Percentiles rank a stretch among this genome's conserved stretches.
phyloP scores from a whole-genome alignment of 2,888 invertebrate genomes.

The Acleris laterana region DNA sequence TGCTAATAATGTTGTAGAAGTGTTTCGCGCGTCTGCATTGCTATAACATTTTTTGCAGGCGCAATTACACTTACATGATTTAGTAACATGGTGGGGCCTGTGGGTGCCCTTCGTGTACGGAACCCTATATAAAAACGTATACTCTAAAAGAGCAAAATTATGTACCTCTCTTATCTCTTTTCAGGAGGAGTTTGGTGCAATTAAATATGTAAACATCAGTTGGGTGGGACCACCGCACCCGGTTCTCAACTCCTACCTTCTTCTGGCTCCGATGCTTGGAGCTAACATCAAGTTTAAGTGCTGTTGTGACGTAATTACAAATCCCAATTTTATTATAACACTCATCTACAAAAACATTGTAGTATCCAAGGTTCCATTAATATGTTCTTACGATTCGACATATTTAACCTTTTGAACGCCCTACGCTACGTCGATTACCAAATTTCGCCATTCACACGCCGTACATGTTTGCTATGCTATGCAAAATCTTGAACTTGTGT shows the following conservation, averaged over 20 bases:
- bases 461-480: too few relatives aligned
- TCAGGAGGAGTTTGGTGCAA: conserved; percentile 66
- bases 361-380: too few relatives aligned
- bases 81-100: too few relatives aligned
- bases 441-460: too few relatives aligned
- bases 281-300: conserved; percentile 72
- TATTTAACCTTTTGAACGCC: too few relatives aligned
- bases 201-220: conserved; percentile 56
- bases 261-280: conserved; percentile 72
- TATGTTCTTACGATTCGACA: too few relatives aligned
- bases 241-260: conserved; percentile 70
- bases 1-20: not conserved
- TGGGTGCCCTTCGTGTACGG: too few relatives aligned
- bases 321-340: not conserved
- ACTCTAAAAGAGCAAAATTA: too few relatives aligned
- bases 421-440: too few relatives aligned
- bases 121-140: too few relatives aligned
- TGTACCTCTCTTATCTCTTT: conserved; percentile 16
- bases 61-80: not conserved
- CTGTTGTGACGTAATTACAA: conserved; percentile 61
- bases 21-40: not conserved
- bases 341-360: too few relatives aligned
- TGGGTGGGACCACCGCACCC: conserved; percentile 70
- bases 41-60: not conserved
- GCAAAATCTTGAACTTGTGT: too few relatives aligned